A percentile compares a stretch with the other conserved stretches of the same genome.
Conservation (phyloP, 1,140 invertebrate species). For the Meloidogyne floridensis region DNA sequence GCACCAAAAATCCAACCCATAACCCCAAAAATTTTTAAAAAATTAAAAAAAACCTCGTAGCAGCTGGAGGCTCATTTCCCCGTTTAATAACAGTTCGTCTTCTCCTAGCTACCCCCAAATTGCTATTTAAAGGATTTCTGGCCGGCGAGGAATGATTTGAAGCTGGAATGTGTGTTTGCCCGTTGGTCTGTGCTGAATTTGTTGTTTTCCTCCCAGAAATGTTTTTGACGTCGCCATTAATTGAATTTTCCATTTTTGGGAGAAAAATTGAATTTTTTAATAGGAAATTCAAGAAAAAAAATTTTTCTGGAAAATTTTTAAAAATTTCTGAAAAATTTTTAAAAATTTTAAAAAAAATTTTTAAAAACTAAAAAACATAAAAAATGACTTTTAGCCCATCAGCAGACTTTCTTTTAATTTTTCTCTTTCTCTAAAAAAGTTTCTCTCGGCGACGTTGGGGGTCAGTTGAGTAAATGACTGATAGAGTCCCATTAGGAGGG, state of each 20-base stretch:
- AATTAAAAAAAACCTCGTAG: background rate
- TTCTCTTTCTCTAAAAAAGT: too few species aligned
- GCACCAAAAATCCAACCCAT: too few species aligned
- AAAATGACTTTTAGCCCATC: too few species aligned
- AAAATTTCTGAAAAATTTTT: too few species aligned
- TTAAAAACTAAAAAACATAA: too few species aligned
- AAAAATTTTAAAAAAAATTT: too few species aligned
- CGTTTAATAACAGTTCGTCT: background rate
- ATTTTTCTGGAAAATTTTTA: too few species aligned
- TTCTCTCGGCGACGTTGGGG: too few species aligned
- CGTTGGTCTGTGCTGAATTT: background rate
- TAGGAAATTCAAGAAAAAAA: too few species aligned
- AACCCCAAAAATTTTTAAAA: background rate
- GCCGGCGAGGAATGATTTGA: background rate
- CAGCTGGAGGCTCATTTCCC: background rate
- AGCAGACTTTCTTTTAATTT: too few species aligned
- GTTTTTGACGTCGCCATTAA: background rate
- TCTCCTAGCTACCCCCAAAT: background rate
- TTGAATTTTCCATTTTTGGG: background rate
- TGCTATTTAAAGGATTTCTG: conserved; percentile 1
- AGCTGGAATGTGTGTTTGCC: background rate
- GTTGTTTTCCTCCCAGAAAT: background rate
- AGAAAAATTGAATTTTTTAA: background rate
- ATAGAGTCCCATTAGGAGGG: too few species aligned
- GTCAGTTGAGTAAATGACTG: too few species aligned